These are phyloP conservation scores for Neodontobutis hainanensis DNA, from an alignment of 2,113 vertebrate species.

Conservation along the genomic window DNA sequence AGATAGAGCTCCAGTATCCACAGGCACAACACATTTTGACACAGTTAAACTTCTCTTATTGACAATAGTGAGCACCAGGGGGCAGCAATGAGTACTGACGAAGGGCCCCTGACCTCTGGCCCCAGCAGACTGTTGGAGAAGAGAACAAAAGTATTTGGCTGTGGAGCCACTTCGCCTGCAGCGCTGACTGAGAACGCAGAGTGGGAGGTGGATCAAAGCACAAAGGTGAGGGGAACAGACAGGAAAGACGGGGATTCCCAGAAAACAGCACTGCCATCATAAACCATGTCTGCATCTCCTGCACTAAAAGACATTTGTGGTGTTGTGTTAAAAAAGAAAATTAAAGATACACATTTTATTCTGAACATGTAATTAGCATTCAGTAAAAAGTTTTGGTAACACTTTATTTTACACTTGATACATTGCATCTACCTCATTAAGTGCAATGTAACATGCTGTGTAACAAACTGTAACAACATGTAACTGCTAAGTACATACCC, in stretches of 20 bases:
- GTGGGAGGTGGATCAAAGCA: constrained; percentile 47
- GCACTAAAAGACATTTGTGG: background rate
- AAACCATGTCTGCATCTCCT: background rate
- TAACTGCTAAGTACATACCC: too few species aligned
- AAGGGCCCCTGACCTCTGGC: constrained; percentile 66
- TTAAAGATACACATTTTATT: too few species aligned
- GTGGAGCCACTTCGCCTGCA: constrained; percentile 47
- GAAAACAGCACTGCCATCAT: background rate
- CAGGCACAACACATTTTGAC: constrained; percentile 24
- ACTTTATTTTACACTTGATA: too few species aligned
- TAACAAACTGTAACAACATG: too few species aligned
- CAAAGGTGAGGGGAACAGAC: constrained; percentile 6
- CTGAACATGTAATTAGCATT: too few species aligned
- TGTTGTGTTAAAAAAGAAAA: background rate
- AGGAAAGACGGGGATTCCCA: background rate
- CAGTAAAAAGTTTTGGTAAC: too few species aligned
- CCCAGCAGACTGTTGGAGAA: constrained; percentile 43
- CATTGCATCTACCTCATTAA: too few species aligned
- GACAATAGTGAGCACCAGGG: constrained; percentile 43
- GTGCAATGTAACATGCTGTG: too few species aligned
- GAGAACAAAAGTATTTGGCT: constrained; percentile 52
- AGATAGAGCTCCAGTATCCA: constrained; percentile 41
- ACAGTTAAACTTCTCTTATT: constrained; percentile 1
- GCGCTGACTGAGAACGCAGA: constrained; percentile 38
- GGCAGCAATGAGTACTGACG: constrained; percentile 54